phyloP scores from a whole-genome alignment of 2,797 vertebrate genomes.

The Melanotaenia parkinsoni region DNA sequence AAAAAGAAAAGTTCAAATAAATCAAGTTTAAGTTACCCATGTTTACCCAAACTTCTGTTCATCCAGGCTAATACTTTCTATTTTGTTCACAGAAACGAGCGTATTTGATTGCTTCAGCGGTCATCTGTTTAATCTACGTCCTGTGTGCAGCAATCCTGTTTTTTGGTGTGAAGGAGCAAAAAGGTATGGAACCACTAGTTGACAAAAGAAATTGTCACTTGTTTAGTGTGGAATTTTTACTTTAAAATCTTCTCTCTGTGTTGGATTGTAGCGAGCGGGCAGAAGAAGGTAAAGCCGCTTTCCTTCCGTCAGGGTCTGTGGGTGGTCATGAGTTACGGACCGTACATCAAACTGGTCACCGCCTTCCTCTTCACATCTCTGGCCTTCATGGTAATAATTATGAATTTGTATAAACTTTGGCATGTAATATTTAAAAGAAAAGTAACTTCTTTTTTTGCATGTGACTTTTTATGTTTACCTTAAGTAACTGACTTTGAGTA shows the following conservation, averaged over 20 bases:
- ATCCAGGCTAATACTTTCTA: conserved; percentile 4
- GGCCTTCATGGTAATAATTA: conserved; percentile 92
- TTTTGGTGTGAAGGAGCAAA: conserved; percentile 87
- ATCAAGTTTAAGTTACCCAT: neutral
- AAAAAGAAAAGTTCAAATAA: neutral
- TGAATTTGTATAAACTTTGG: neutral
- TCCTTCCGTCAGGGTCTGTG: conserved; percentile 88
- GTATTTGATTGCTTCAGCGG: conserved; percentile 90
- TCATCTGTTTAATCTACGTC: conserved; percentile 90
- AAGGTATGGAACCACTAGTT: conserved; percentile 79
- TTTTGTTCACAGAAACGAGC: conserved; percentile 84
- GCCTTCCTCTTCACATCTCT: conserved; percentile 95
- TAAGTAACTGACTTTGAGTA: neutral
- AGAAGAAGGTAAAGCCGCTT: conserved; percentile 73
- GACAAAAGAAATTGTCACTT: neutral
- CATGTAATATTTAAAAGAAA: neutral
- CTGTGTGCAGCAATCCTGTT: conserved; percentile 87
- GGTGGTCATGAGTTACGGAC: conserved; percentile 87
- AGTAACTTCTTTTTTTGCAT: neutral
- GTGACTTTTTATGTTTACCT: too few species aligned
- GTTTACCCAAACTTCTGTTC: neutral
- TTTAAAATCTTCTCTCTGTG: neutral
- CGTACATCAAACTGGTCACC: conserved; percentile 90
- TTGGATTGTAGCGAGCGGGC: conserved; percentile 73
- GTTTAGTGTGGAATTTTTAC: neutral